Evolutionary conservation across 2,113 vertebrate species (phyloP), one percentile per base, ranked within the genome.

Genomic region (Zosterops lateralis): DNA sequence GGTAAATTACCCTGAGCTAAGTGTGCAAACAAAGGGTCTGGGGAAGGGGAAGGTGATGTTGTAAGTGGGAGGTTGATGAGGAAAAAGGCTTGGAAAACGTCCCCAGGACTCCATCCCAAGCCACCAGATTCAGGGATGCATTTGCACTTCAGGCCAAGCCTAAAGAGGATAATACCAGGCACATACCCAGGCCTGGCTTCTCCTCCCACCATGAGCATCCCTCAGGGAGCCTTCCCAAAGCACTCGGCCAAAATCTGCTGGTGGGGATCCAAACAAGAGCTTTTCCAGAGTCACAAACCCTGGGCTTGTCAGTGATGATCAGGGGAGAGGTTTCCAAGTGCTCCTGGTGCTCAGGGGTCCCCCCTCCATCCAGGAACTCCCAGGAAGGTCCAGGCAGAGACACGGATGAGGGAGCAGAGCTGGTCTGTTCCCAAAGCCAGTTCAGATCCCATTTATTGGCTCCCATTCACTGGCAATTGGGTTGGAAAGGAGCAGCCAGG

Each of bases 11-110:
- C 44, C 87, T 31, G 26, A 87, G 22, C 29, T 84, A 84, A 45
- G 74, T 28, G 5, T 29, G 50, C 32, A 20, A 28, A 20, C 16
- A 15, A 32, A 31, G 28, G 22, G 21, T 2, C n/a, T 57, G 50
- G 40, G 18, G 3, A 50, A 36, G 70, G 18, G 1, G n/a, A 14
- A 26, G 76, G 28, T 42, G 36, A 48, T 0, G 34, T 34, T 34
- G 34, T 34, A 34, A 0, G 21, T 2, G 0, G 36, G 50, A 82
- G 50, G 21, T 4, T 60, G 14, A 24, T 68, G 12, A 40, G 51
- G n/a, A 38, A 50, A 58, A 50, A 76, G 16, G 14, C 13, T 47
- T 34, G 14, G 54, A 50, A 7, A 48, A 10, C 0, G 0, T 0
- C 2, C 31, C 28, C 26, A 60, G 36, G 71, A 47, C 28, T 25